phyloP scores from a whole-genome alignment of 1,140 invertebrate species.

The Temnothorax curvispinosus region DNA sequence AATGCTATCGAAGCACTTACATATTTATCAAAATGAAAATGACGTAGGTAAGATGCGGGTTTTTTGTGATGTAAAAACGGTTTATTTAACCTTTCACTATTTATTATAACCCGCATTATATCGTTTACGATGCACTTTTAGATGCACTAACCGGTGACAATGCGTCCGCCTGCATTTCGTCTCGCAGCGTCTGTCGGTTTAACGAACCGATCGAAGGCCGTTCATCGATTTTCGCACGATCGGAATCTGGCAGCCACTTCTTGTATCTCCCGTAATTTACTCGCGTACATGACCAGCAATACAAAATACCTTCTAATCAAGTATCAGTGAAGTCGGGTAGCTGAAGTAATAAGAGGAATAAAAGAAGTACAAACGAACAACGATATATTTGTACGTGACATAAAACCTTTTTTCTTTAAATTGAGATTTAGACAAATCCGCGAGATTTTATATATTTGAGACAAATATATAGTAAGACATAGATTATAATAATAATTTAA shows the following conservation, averaged over 20 bases:
- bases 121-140: constrained; percentile 35
- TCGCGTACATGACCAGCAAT: constrained; percentile 16
- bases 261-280: constrained; percentile 36
- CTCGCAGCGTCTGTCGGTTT: constrained; percentile 56
- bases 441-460: background rate
- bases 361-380: background rate
- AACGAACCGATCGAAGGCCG: constrained; percentile 71
- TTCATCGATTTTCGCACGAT: constrained; percentile 70
- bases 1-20: background rate
- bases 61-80: background rate
- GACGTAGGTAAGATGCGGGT: background rate
- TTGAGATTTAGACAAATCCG: background rate
- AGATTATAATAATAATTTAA: constrained; percentile 11
- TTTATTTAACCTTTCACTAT: background rate
- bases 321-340: background rate
- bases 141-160: constrained; percentile 33
- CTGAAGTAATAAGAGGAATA: background rate
- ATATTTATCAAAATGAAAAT: constrained; percentile 1
- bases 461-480: background rate
- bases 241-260: constrained; percentile 32
- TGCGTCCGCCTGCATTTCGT: constrained; percentile 65
- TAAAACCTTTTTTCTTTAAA: background rate
- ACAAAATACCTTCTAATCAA: constrained; percentile 11
- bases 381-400: background rate
- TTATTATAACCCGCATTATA: constrained; percentile 62